Percentiles rank a stretch among this genome's conserved stretches.
Evolutionary conservation across 2,888 invertebrate species (phyloP).

Genomic region (Idaea biselata): DNA sequence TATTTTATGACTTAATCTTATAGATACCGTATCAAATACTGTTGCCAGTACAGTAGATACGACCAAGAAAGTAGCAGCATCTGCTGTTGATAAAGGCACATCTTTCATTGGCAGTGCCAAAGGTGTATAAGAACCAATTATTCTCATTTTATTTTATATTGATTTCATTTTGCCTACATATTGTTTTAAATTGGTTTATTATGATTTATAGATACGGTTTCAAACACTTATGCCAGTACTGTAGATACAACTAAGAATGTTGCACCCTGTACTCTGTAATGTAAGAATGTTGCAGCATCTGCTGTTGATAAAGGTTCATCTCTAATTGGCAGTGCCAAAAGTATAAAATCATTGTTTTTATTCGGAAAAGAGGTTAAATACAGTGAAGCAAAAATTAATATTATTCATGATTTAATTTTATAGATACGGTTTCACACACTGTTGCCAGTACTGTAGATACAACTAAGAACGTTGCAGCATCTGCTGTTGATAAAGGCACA

Average conservation of each 20-base stretch:
- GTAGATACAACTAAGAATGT: slow-evolving; percentile 45
- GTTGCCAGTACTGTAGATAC: slow-evolving; percentile 17
- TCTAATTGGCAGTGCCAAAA: slow-evolving; percentile 40
- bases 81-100: slow-evolving; percentile 38
- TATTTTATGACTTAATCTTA: neutral
- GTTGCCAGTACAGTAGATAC: slow-evolving; percentile 17
- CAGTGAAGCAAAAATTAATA: too few relatives aligned
- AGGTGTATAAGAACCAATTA: slow-evolving; percentile 16
- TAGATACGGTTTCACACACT: slow-evolving; percentile 15
- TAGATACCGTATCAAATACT: slow-evolving; percentile 16
- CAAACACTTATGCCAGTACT: slow-evolving; percentile 21
- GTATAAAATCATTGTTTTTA: slow-evolving; percentile 23
- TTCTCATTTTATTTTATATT: slow-evolving; percentile 1
- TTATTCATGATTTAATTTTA: neutral
- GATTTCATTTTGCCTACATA: neutral
- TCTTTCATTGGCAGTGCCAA: slow-evolving; percentile 42
- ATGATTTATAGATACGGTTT: slow-evolving; percentile 10
- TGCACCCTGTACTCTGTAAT: slow-evolving; percentile 41
- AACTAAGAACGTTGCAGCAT: slow-evolving; percentile 32
- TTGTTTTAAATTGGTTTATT: neutral
- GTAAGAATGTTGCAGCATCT: slow-evolving; percentile 45
- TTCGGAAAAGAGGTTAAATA: too few relatives aligned
- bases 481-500: slow-evolving; percentile 38
- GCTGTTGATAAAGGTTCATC: slow-evolving; percentile 45
- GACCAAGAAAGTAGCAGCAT: slow-evolving; percentile 32